A percentile compares a stretch with the other conserved stretches of the same genome.
These are phyloP conservation scores for Elysia crispata DNA, from an alignment of 2,888 invertebrate species.

Conservation along the genomic window DNA sequence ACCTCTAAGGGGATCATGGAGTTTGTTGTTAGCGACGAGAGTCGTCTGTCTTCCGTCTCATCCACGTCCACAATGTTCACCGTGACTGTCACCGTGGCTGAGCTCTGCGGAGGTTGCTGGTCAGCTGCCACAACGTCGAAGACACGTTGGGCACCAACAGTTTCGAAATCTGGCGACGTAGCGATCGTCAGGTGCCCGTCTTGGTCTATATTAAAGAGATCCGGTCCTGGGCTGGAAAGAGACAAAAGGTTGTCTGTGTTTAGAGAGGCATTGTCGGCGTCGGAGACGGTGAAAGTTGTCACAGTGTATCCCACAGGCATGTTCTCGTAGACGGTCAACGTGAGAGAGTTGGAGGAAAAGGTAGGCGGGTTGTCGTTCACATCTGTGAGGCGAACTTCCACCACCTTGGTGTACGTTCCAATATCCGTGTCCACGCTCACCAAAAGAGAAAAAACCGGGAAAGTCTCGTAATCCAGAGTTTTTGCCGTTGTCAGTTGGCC, in stretches of 20 bases:
- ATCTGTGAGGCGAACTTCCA: slow-evolving; percentile 57
- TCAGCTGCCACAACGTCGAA: slow-evolving; percentile 55
- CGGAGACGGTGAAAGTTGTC: slow-evolving; percentile 56
- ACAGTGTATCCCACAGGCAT: slow-evolving; percentile 59
- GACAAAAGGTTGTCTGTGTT: slow-evolving; percentile 56
- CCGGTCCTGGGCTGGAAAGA: slow-evolving; percentile 47
- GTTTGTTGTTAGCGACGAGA: slow-evolving; percentile 29
- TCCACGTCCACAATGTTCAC: slow-evolving; percentile 56
- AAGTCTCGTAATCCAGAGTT: slow-evolving; percentile 51
- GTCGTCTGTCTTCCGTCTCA: slow-evolving; percentile 26
- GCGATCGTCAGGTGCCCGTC: slow-evolving; percentile 52
- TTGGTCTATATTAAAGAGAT: slow-evolving; percentile 50
- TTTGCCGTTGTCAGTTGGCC: slow-evolving; percentile 52
- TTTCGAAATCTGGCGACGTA: slow-evolving; percentile 53
- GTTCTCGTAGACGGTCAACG: slow-evolving; percentile 57
- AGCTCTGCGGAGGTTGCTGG: slow-evolving; percentile 49
- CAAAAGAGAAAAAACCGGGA: slow-evolving; percentile 15
- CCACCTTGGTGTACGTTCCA: slow-evolving; percentile 9
- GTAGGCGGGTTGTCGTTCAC: slow-evolving; percentile 63
- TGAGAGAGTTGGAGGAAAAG: slow-evolving; percentile 52
- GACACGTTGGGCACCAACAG: slow-evolving; percentile 37
- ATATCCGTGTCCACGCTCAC: slow-evolving; percentile 10
- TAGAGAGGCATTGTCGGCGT: slow-evolving; percentile 57
- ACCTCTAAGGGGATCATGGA: slow-evolving; percentile 51
- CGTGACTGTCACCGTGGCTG: slow-evolving; percentile 49